Evolutionary conservation across 2,888 invertebrate genomes (phyloP).

Genomic region (Diplazon laetatorius): DNA sequence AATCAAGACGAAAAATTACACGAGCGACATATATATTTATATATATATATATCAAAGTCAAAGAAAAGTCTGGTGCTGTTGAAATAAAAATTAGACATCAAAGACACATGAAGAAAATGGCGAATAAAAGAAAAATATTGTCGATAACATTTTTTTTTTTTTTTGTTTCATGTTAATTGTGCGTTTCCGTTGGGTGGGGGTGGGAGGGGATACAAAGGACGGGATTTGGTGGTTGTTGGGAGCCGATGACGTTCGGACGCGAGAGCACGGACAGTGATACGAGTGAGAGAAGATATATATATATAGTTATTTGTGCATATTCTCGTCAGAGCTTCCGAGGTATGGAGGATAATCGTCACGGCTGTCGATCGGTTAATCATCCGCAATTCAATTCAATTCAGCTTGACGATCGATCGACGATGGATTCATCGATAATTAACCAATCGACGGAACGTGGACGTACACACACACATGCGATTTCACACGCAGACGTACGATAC

Average conservation of each 20-base stretch:
- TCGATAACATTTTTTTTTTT: neutral
- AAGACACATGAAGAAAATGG: conserved; percentile 40
- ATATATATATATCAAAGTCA: conserved; percentile 14
- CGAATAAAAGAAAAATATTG: neutral
- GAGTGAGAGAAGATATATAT: conserved; percentile 44
- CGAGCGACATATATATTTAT: conserved; percentile 47
- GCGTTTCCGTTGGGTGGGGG: conserved; percentile 25
- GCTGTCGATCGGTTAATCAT: conserved; percentile 47
- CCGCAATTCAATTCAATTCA: neutral
- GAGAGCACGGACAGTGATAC: conserved; percentile 59
- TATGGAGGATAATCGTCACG: conserved; percentile 43
- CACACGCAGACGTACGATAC: conserved; percentile 73
- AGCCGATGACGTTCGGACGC: conserved; percentile 35
- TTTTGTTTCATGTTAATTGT: neutral
- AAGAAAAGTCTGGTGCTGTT: conserved; percentile 4
- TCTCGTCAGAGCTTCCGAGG: conserved; percentile 28
- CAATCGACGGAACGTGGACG: conserved; percentile 73
- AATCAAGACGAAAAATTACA: conserved; percentile 29
- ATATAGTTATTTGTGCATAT: conserved; percentile 55
- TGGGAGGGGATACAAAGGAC: conserved; percentile 5
- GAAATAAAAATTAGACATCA: conserved; percentile 24
- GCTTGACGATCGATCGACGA: neutral
- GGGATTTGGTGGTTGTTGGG: conserved; percentile 19
- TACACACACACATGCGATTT: conserved; percentile 78
- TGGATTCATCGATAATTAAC: conserved; percentile 43